phyloP scores from a whole-genome alignment of 2,113 vertebrate genomes.

The Tauraco erythrolophus region DNA sequence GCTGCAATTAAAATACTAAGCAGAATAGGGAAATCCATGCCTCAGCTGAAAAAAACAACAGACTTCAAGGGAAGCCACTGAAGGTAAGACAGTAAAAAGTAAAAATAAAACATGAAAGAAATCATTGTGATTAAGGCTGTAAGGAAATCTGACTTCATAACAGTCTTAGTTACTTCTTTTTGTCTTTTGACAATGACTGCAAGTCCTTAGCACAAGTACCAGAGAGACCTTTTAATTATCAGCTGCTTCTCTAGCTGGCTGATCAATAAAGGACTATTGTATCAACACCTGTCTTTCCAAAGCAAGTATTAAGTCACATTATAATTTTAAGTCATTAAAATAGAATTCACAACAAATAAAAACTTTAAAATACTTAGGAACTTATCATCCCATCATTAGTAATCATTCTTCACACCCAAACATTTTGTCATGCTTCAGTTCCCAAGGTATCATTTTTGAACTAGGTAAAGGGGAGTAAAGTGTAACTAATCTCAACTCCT shows the following conservation, averaged over 20 bases:
- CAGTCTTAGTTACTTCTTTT: background rate
- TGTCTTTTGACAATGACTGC: background rate
- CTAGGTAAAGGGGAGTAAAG: background rate
- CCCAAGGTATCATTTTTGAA: background rate
- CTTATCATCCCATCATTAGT: background rate
- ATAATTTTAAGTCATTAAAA: background rate
- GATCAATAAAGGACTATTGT: background rate
- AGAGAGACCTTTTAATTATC: background rate
- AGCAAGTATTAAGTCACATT: background rate
- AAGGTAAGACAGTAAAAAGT: background rate
- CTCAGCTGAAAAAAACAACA: background rate
- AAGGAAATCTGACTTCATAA: background rate
- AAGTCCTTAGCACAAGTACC: background rate
- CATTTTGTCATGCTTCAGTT: background rate
- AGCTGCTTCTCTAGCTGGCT: background rate
- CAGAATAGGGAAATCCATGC: background rate
- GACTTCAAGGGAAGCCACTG: background rate
- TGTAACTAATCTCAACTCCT: background rate
- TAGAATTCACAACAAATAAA: background rate
- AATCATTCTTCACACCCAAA: background rate
- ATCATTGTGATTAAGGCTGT: background rate
- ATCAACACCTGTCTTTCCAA: background rate
- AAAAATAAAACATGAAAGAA: background rate
- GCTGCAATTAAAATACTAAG: background rate
- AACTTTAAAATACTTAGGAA: background rate